Base-by-base conservation (phyloP, 2,888 invertebrate species). In the Limnephilus auricula region DNA sequence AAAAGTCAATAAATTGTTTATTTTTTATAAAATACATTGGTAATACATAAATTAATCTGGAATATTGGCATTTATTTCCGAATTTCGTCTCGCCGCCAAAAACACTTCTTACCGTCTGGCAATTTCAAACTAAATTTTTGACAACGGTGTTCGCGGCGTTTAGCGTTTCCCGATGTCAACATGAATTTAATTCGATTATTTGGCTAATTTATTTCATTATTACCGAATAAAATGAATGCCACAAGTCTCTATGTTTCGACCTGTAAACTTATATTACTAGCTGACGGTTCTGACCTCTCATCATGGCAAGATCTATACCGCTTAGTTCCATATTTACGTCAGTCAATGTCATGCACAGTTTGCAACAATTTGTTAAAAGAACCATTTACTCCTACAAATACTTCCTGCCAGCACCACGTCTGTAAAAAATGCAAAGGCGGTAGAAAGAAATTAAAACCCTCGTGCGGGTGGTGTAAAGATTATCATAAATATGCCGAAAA, bases 321-420 rank as follows among this genome's bases (percentile, higher is more conserved):
- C 94, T 96, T 98, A 94, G 97, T 99, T 93, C 98, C 98, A 9
- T 98, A 98, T 95, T 96, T 99, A 94, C 96, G 98, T 92, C 98
- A 98, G 94, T 97, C 98, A 93, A 96, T 99, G 94, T 98, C 98
- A 93, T 99, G 99, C 95, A 98, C 98, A 91, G 98, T 99, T 90
- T 99, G 99, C 95, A 97, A 98, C 92, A 97, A 98, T 94, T 96
- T 99, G 93, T 95, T 99, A 91, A 97, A 97, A 93, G 97, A 98
- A 94, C 99, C 99, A 10, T 97, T 97, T 94, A 97, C 98, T 78
- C 98, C 98, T 30, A 92, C 90, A 65, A 90, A 92, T 85, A 92
- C 91, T 65, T 82, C 91, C 25, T 99, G 99, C 95, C 98, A 98
- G 94, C 99, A 99, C 95, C 98, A 98, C 95, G 98, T 99, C 79